Evolutionary conservation across 2,113 vertebrate genomes (phyloP), one percentile per base, ranked within the genome.

Genomic region (Todiramphus saurophagus): DNA sequence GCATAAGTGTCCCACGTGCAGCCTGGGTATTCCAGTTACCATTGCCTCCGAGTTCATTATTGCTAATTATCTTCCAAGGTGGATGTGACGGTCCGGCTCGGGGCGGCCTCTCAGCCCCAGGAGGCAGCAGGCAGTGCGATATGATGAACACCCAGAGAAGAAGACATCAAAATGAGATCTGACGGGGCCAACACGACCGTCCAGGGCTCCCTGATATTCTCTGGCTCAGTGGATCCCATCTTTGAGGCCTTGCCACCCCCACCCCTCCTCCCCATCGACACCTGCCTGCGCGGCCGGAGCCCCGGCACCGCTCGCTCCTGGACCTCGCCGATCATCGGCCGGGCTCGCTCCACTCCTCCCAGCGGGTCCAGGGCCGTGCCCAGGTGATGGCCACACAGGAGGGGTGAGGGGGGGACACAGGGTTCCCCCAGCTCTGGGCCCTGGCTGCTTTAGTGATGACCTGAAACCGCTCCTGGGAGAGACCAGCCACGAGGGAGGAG

Each of bases 1-100:
- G 92, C 89, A 28, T 78, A 89, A 74, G 77, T 83, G 90, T 87
- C 85, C 89, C 35, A 2, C 59, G 81, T 80, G 93, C 93, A 95
- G 90, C 82, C 89, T 82, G 90, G 89, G 35, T 60, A 53, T 81
- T 89, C 80, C 90, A 86, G 91, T 87, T 64, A 39, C 87, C 66
- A 13, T 56, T 55, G 70, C 84, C 95, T 89, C 82, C 3, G 85
- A 87, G 85, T 85, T 96, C 27, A 9, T 98, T 98, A 98, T 98
- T 98, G 98, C 98, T 98, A 86, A 95, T 92, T 96, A 93, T 83
- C 85, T 92, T 74, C 88, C 55, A 31, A 69, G 16, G 8, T 41
- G 83, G 83, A 18, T 7, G 86, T n/a, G 86, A 10, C 2, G 33
- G 53, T 16, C 76, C 0, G 0, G 72, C 58, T 18, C 2, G 1